Evolutionary conservation across 2,113 vertebrate species (phyloP), one percentile per base, ranked within the genome.

Genomic region (Progne subis): DNA sequence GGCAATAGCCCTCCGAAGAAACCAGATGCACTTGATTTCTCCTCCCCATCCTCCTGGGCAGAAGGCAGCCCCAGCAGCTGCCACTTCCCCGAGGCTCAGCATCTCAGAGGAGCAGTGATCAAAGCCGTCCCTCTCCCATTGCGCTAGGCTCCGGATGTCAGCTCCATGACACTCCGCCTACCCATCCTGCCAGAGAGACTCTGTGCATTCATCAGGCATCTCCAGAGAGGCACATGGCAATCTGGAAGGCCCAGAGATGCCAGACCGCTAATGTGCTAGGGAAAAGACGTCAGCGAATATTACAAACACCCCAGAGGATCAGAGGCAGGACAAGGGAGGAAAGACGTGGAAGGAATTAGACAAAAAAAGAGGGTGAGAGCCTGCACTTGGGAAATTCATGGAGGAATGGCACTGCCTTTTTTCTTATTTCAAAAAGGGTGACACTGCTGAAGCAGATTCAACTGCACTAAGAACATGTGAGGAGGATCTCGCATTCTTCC

Each of bases 241-340:
- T 95, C 95, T 93, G 95, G 90, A 94, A 95, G 82, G 88, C 90
- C 85, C 88, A 78, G 94, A 93, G 94, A 96, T 72, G 96, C 95
- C 94, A 94, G 84, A 94, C 90, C 31, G 12, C 57, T 94, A 90
- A 95, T 78, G 82, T 90, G 69, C 80, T 67, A 60, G 72, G 64
- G 86, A 86, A 88, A 86, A 90, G 94, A 97, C 13, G 29, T 83
- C 94, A 97, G 76, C 12, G 1, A 80, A 29, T 83, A 80, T 91
- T 81, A 80, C 52, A 37, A 64, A 94, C 75, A 55, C 63, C 64
- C 82, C 68, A 65, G 84, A 86, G 92, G 61, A 92, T 59, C 43
- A 84, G 49, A 78, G 77, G 41, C 67, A 71, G 82, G 76, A 70
- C 90, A 88, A 78, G 34, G 49, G 69, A 96, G 67, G 65, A 94